A percentile compares a stretch with the other conserved stretches of the same genome.
phyloP scores from a whole-genome alignment of 2,888 invertebrate species.

The Heliconius sara region DNA sequence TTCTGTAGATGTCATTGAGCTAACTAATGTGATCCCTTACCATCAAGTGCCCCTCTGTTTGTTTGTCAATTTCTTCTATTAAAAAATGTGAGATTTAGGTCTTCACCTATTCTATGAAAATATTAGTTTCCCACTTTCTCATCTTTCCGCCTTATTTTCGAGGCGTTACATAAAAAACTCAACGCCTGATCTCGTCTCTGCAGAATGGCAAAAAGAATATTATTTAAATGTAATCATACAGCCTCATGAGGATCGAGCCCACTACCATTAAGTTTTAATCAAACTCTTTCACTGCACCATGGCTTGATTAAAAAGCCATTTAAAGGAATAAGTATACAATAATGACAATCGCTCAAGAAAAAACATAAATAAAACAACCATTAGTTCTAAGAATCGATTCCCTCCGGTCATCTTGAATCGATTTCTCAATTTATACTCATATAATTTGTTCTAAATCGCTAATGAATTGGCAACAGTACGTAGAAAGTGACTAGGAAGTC shows the following conservation, averaged over 20 bases:
- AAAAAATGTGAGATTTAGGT: no score
- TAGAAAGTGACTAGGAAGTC: constrained; percentile 35
- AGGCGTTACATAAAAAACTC: neutral
- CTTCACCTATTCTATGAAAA: no score
- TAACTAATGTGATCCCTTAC: no score
- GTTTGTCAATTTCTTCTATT: no score
- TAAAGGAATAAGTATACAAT: neutral
- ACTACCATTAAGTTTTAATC: no score
- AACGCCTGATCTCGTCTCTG: neutral
- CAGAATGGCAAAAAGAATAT: no score
- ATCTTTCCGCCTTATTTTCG: neutral
- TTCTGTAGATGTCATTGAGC: no score
- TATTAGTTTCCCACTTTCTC: no score
- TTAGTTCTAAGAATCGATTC: constrained; percentile 8
- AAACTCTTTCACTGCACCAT: no score
- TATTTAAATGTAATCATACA: no score
- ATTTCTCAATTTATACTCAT: constrained; percentile 12
- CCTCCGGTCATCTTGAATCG: constrained; percentile 24
- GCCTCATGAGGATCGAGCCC: no score
- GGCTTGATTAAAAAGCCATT: neutral
- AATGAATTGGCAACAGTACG: constrained; percentile 8
- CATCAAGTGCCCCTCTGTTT: no score
- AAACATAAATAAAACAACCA: constrained; percentile 25
- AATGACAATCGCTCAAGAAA: constrained; percentile 15
- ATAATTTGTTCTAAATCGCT: constrained; percentile 22